Base-by-base conservation (phyloP, 2,797 vertebrate species). In the Fratercula arctica region DNA sequence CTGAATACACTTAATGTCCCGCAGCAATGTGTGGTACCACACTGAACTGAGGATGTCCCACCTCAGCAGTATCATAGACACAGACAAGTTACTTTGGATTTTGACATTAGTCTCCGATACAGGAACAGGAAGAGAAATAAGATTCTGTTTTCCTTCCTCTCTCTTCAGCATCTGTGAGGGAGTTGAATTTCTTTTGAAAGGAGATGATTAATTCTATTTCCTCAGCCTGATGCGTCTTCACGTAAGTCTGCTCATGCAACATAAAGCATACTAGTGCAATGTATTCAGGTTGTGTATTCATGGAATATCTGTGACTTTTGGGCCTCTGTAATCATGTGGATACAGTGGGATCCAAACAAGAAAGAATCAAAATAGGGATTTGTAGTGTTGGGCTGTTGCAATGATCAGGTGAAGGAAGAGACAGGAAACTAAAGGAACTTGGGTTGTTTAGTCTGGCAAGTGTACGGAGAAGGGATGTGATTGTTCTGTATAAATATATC, bases 221-320 rank as follows among this genome's bases (percentile, higher is more conserved):
- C 15, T 77, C 15, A 3, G 1, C 7, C 25, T 45, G 12, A 37
- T 48, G 26, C 4, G 21, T 86, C 31, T 69, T 66, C 73, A 85
- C 0, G 0, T 19, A 48, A 31, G 5, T 43, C 33, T 43, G n/a
- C 13, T 43, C 16, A 28, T 12, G 53, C 3, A 10, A 33, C 41
- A 26, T 54, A 72, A 67, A 54, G 21, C 31, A 33, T 31, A 41
- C 5, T 68, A 43, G 16, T 35, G 18, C 33, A 70, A 28, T 19
- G 3, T 56, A 16, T 80, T 77, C 35, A 37, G 24, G 12, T 37
- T 56, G 19, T n/a, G 19, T 67, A 45, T 69, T 63, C 25, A 25
- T 19, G 31, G 50, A 84, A 46, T 66, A 51, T n/a, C 46, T 66
- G 24, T 50, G 26, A n/a, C n/a, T 89, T 81, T 33, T 43, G 13